A percentile compares a stretch with the other conserved stretches of the same genome.
Conservation (phyloP, 2,888 invertebrate species). For the Drosophila eohydei region DNA sequence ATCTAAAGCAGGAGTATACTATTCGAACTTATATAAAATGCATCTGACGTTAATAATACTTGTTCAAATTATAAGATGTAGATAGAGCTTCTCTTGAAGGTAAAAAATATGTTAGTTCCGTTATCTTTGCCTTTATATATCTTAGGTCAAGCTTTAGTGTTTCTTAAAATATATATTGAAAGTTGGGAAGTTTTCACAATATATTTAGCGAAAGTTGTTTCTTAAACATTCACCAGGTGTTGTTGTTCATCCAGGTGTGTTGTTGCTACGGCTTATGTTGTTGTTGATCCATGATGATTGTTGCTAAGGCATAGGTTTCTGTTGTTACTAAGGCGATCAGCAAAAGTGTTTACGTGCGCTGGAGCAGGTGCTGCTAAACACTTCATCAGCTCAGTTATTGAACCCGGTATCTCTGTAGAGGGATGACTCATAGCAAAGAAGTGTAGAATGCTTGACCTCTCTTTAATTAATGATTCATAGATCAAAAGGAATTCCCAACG, state of each 20-base stretch:
- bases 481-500: background rate
- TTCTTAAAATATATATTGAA: background rate
- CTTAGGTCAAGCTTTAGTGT: background rate
- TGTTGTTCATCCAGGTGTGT: background rate
- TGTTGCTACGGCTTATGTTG: background rate
- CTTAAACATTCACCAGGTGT: background rate
- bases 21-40: background rate
- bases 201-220: background rate
- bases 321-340: conserved; percentile 38
- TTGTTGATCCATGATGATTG: background rate
- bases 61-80: background rate
- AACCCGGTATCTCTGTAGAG: conserved; percentile 4
- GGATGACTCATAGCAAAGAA: conserved; percentile 4
- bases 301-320: background rate
- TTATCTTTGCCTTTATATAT: no score
- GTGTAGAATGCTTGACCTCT: conserved; percentile 1
- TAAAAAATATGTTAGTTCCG: no score
- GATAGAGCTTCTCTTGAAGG: background rate
- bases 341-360: background rate
- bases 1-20: background rate
- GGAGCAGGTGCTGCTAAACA: conserved; percentile 18
- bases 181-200: background rate
- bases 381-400: conserved; percentile 26
- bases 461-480: conserved; percentile 17
- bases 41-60: rapidly evolving